Evolutionary conservation across 2,797 vertebrate species (phyloP), one percentile per base, ranked within the genome.

Genomic region (Micromesistius poutassou): DNA sequence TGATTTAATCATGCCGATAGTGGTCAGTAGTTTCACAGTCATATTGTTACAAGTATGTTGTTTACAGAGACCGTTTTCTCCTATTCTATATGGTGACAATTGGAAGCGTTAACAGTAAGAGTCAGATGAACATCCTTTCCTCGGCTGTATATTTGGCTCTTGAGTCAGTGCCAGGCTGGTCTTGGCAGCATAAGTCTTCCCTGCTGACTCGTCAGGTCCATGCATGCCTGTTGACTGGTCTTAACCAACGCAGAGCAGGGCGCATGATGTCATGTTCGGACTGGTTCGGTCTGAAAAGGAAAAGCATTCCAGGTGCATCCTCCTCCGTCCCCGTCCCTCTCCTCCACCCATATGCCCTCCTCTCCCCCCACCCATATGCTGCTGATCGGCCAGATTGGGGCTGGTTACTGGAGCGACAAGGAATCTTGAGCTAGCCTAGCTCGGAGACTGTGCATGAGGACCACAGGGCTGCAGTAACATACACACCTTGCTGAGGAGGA

Each of bases 191-290:
- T 7, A 85, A 72, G 28, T 80, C 62, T 77, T 71, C 25, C 81
- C 77, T 72, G 72, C 80, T 85, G 84, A 89, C 81, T 87, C 80
- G 84, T 78, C 74, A 78, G 68, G 82, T 89, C 68, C 73, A 79
- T 86, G 76, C 76, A 79, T 82, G 87, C 79, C 78, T 85, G 76
- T 76, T 5, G 30, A 42, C 66, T 50, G 79, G 80, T 77, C 82
- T 72, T 79, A 35, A 72, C 40, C 42, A 30, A 38, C 35, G 76
- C 78, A 87, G 81, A 80, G 84, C 89, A 46, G 55, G 19, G 4
- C 16, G 46, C 22, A 50, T 50, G 46, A 50, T 50, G 46, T 50
- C 46, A 50, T 50, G 46, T 14, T 50, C 46, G 19, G 46, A 22
- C 46, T 19, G 14, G 46, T 50, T 50, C 5, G 5, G 5, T 50